phyloP scores from a whole-genome alignment of 1,140 invertebrate species.

The Calephelis virginiensis region DNA sequence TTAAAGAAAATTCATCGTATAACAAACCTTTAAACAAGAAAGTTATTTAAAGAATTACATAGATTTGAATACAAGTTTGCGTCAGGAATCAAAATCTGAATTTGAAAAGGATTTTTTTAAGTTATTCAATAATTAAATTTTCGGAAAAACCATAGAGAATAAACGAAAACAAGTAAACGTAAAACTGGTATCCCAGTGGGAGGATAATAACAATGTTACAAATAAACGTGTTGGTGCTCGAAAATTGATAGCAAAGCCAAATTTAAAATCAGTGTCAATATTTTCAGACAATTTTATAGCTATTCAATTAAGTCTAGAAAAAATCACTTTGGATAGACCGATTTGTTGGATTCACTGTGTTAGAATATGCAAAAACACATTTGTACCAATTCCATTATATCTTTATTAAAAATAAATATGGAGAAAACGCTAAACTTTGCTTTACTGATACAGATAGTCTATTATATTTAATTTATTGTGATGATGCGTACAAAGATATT shows the following conservation, averaged over 20 bases:
- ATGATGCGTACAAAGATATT: constrained; percentile 67
- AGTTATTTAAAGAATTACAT: constrained; percentile 74
- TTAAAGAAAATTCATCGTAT: constrained; percentile 75
- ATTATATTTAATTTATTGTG: constrained; percentile 53
- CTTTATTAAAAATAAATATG: constrained; percentile 39
- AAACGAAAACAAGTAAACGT: constrained; percentile 65
- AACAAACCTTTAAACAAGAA: constrained; percentile 76
- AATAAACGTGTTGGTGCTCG: constrained; percentile 43
- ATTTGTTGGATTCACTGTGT: constrained; percentile 56
- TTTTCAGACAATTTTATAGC: constrained; percentile 56
- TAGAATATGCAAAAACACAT: constrained; percentile 56
- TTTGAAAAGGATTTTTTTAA: constrained; percentile 79
- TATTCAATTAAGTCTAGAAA: constrained; percentile 47
- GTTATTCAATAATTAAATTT: constrained; percentile 73
- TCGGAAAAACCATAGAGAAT: constrained; percentile 77
- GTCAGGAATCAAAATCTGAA: constrained; percentile 54
- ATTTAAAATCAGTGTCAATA: constrained; percentile 51
- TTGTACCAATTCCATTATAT: constrained; percentile 46
- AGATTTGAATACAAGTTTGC: constrained; percentile 59
- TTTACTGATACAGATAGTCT: constrained; percentile 68
- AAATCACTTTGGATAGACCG: constrained; percentile 55
- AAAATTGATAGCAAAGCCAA: constrained; percentile 55
- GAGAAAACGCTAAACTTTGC: constrained; percentile 25
- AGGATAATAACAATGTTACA: constrained; percentile 26
- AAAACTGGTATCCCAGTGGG: constrained; percentile 51